Base-by-base conservation (phyloP, 2,113 vertebrate species). In the Reinhardtius hippoglossoides region DNA sequence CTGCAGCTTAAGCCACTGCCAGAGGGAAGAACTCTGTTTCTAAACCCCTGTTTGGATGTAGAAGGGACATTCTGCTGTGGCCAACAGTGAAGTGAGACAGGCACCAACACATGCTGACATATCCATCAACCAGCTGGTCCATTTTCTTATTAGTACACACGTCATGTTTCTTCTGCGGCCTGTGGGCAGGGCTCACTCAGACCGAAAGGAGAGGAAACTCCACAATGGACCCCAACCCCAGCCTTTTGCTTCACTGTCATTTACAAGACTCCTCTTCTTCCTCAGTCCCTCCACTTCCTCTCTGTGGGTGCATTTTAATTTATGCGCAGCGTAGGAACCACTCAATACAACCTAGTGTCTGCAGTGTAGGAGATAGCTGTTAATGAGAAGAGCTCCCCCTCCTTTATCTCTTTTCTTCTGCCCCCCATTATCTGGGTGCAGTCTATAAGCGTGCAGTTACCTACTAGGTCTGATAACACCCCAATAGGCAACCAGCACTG, bases 381-480 rank as follows among this genome's bases (percentile, higher is more conserved):
- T 98, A 99, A 99, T 98, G 97, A 98, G 97, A 97, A 97, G 96
- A 96, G 95, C 95, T 94, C 93, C 81, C 94, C 93, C 78, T 93
- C 94, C 96, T 97, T 98, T 98, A 98, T 98, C 97, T 96, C 94
- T 94, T 96, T 96, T 95, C 95, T 96, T 95, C 95, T 96, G 94
- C 95, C 95, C 84, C 95, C 79, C 94, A 97, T 98, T 98, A 98
- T 98, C 97, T 97, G 93, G 94, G 92, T 94, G 95, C 95, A 97
- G 97, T 97, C 96, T 97, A 96, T 97, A 97, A 97, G 96, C 96
- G 95, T 93, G 96, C 95, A 95, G 97, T 97, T 97, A 97, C 96
- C 96, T 88, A 93, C 95, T 94, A 82, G 95, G 81, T 88, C 96
- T 91, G 96, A 98, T 98, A 98, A 97, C 93, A 92, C 95, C 96